These are phyloP conservation scores for Ephydatia muelleri DNA, from an alignment of 37 sponge, comb jelly and placozoan genomes.

Conservation along the genomic window DNA sequence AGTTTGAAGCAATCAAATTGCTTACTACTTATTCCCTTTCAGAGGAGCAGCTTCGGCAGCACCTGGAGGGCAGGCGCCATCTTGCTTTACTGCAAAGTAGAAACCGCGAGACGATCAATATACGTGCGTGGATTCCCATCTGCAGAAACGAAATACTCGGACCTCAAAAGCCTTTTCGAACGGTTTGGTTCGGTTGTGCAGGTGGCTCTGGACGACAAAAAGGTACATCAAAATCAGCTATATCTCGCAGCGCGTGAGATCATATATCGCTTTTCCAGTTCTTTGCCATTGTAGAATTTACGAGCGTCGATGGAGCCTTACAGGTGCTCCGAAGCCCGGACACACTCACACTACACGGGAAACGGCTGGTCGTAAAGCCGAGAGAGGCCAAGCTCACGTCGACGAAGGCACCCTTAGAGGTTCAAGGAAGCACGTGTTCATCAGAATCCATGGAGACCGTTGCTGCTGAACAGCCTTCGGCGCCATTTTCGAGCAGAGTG, in stretches of 20 bases:
- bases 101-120: slow-evolving; percentile 25
- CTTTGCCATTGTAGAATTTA: slow-evolving; percentile 39
- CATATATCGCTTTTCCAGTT: slow-evolving; percentile 17
- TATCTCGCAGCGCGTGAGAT: background rate
- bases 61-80: slow-evolving; percentile 46
- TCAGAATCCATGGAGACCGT: background rate
- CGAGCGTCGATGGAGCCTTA: slow-evolving; percentile 11
- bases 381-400: background rate
- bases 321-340: slow-evolving; percentile 13
- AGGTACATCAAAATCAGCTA: background rate
- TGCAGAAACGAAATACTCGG: background rate
- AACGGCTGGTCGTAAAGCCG: slow-evolving; percentile 42
- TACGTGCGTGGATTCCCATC: slow-evolving; percentile 47
- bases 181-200: slow-evolving; percentile 22
- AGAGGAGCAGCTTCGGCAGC: slow-evolving; percentile 30
- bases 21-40: background rate
- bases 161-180: slow-evolving; percentile 6
- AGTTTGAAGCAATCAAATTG: background rate
- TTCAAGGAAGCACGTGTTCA: background rate
- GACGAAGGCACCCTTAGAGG: background rate
- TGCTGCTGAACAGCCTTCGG: background rate
- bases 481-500: background rate
- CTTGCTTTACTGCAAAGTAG: background rate
- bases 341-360: slow-evolving; percentile 18
- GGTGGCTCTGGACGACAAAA: slow-evolving; percentile 13